phyloP scores from a whole-genome alignment of 2,113 vertebrate genomes.

The Gallinago paraguaiae region DNA sequence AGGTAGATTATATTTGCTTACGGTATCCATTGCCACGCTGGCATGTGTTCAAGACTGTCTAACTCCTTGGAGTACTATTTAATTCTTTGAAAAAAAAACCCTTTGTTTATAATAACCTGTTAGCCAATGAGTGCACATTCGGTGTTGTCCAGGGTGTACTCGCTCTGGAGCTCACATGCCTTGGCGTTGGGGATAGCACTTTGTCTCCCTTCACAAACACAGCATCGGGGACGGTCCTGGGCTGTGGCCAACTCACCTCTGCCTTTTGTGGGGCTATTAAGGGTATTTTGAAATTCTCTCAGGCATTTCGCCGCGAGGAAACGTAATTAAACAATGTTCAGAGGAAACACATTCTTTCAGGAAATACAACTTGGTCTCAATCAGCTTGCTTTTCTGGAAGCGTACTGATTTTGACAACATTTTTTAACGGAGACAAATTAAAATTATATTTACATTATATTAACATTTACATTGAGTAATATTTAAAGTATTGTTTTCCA shows the following conservation, averaged over 20 bases:
- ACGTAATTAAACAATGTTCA: neutral
- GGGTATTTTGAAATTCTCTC: neutral
- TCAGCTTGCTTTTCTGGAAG: neutral
- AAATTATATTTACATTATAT: neutral
- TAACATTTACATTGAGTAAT: neutral
- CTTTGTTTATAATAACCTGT: constrained; percentile 25
- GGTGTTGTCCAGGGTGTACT: neutral
- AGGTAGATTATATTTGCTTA: constrained; percentile 50
- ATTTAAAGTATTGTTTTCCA: neutral
- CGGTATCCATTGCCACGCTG: constrained; percentile 32
- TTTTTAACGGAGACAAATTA: neutral
- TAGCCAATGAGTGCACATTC: neutral
- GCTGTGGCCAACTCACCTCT: neutral
- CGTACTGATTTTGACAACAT: neutral
- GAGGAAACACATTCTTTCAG: neutral
- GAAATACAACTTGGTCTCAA: neutral
- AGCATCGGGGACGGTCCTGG: neutral
- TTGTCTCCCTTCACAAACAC: neutral
- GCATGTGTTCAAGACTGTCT: constrained; percentile 1
- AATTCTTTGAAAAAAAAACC: neutral
- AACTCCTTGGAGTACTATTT: constrained; percentile 38
- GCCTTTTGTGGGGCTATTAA: neutral
- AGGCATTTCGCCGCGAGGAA: neutral
- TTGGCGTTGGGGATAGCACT: neutral
- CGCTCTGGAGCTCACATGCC: neutral